Base-by-base conservation (phyloP, 1,140 invertebrate genomes). In the Halesus radiatus region DNA sequence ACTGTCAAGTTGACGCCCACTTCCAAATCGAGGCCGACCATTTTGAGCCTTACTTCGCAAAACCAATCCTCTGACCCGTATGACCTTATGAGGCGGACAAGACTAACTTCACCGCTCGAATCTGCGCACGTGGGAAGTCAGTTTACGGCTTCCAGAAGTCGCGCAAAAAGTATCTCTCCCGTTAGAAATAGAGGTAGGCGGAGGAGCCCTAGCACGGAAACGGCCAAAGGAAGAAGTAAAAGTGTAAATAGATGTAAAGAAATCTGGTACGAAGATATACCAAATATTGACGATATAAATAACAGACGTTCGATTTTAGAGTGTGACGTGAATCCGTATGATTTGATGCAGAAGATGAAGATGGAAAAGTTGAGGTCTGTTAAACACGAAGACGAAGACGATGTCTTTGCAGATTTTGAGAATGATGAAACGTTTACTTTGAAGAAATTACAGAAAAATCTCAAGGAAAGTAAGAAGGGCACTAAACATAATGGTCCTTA, bases 291-390 rank as follows among this genome's bases (percentile, higher is more conserved):
- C 53, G 89, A 92, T 32, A 86, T 89, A 18, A 90, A 91, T 76
- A 91, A 83, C 84, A 89, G 85, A 18, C 91, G 92, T 64, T 96
- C 95, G 20, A 97, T 97, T 79, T 88, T 97, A 16, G 94, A 96
- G 84, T 96, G 95, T 87, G 92, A 96, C 85, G 94, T 96, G 15
- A 96, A 95, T 88, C 95, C 96, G 5, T 97, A 97, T 84, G 94
- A 96, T 68, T 88, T 97, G 79, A 92, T 96, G 72, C 92, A 92
- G 80, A 86, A 86, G 76, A 85, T 85, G 68, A 86, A 86, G 62
- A 45, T 78, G 20, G 80, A 83, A 79, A 81, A 83, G 23, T 64
- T 81, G 45, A 52, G 60, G 32, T 32, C 22, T 10, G 23, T 53
- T 26, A 78, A 64, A 64, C 74, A 72, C 13, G 82, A 83, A 16